Evolutionary conservation across 1,140 invertebrate species (phyloP).

Genomic region (Bombus breviceps): DNA sequence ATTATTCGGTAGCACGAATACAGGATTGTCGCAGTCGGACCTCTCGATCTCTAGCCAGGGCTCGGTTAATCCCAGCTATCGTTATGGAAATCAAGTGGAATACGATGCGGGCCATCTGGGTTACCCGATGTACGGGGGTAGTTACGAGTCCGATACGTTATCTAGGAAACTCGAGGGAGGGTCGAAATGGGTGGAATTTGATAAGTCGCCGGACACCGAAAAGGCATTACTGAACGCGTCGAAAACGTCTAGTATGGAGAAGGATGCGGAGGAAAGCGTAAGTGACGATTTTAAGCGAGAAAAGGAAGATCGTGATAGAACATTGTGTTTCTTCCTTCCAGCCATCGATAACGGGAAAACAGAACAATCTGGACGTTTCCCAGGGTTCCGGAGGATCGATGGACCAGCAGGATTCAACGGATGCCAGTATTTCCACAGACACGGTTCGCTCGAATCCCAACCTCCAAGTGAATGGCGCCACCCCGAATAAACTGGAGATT

Average conservation of each 20-base stretch:
- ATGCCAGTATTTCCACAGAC: constrained; percentile 74
- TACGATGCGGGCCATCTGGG: constrained; percentile 88
- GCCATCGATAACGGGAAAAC: constrained; percentile 56
- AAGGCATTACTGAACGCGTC: constrained; percentile 75
- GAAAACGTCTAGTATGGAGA: constrained; percentile 74
- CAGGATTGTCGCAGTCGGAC: constrained; percentile 90
- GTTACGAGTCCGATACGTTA: constrained; percentile 79
- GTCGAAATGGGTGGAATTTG: constrained; percentile 81
- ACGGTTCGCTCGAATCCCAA: constrained; percentile 77
- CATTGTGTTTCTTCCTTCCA: constrained; percentile 4
- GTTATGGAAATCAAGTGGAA: constrained; percentile 90
- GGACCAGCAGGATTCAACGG: constrained; percentile 75
- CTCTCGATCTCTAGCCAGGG: constrained; percentile 87
- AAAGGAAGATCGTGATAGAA: background rate
- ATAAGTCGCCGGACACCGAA: constrained; percentile 80
- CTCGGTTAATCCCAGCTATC: constrained; percentile 88
- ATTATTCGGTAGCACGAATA: constrained; percentile 84
- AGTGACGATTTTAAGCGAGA: constrained; percentile 39
- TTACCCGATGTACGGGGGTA: constrained; percentile 84
- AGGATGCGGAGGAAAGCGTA: constrained; percentile 78
- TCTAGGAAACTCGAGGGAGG: constrained; percentile 83
- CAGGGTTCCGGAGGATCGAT: constrained; percentile 72
- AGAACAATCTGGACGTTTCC: constrained; percentile 70
- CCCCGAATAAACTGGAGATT: constrained; percentile 68
- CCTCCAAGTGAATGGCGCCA: constrained; percentile 75